Evolutionary conservation across 2,888 invertebrate genomes (phyloP), one percentile per base, ranked within the genome.

Genomic region (Apamea crenata): DNA sequence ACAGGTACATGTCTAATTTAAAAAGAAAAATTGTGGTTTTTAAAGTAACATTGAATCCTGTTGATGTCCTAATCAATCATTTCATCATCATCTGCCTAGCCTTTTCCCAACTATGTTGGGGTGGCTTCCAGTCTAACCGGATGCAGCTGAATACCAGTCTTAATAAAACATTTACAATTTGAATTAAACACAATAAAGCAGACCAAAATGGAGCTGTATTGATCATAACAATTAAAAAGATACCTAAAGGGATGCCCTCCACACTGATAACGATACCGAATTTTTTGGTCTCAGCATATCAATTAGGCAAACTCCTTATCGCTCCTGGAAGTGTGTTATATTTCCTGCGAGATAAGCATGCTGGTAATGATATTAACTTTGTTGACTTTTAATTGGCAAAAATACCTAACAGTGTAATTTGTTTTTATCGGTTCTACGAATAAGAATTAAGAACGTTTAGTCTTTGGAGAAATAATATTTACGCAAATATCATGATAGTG

Each of bases 331-430:
- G 86, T 89, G 82, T 85, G 86, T 90, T 87, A 87, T 89, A 88
- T 87, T 91, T 91, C 90, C 91, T 89, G 84, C 29, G 69, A 82
- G 91, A 91, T 91, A 91, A 91, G 70, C 44, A 61, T 85, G 83
- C 82, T 84, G 74, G 78, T 72, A 89, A 72, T 84, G 81, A 88
- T 86, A 88, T 86, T 77, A 83, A 87, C 86, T 72, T 85, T 87
- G 87, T 89, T 84, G 80, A 84, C 78, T 80, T 80, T 88, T 89
- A 89, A 88, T 89, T 88, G 88, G 81, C 87, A 70, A 85, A 47
- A 85, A 87, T 84, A 80, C 66, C 78, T 44, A 85, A 78, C 75
- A 83, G 56, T 77, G 69, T 82, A n/a, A 78, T 83, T 83, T 81
- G 77, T 80, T 81, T 80, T 87, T 89, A 87, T 87, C 84, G 79